phyloP scores from a whole-genome alignment of 2,797 vertebrate genomes.

The Carapus acus region DNA sequence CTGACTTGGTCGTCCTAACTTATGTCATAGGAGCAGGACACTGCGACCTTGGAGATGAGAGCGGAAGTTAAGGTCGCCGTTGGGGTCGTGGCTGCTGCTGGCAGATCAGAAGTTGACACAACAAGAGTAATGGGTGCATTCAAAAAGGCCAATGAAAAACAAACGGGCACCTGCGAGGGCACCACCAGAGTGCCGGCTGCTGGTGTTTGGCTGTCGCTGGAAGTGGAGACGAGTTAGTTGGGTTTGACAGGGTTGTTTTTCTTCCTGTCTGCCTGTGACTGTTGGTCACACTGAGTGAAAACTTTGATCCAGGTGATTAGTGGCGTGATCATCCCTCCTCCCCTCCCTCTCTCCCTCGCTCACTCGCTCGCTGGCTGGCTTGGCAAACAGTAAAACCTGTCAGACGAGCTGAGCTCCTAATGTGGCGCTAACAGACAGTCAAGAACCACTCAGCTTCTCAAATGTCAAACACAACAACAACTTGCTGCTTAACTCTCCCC shows the following conservation, averaged over 20 bases:
- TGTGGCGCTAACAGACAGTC: conserved; percentile 22
- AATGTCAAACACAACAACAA: conserved; percentile 24
- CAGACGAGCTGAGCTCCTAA: conserved; percentile 32
- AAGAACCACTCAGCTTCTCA: not conserved
- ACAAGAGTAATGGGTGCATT: conserved; percentile 36
- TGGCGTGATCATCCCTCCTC: conserved; percentile 43
- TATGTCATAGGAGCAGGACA: not conserved
- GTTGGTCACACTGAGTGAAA: conserved; percentile 20
- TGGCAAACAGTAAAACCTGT: conserved; percentile 63
- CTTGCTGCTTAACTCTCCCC: conserved; percentile 7
- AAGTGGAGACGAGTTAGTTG: conserved; percentile 30
- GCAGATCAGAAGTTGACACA: conserved; percentile 51
- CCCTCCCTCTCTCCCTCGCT: no score
- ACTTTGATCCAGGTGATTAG: conserved; percentile 46
- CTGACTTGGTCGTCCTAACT: not conserved
- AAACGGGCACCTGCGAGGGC: conserved; percentile 40
- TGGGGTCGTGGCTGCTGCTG: conserved; percentile 22
- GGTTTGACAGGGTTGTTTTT: conserved; percentile 36
- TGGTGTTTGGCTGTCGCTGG: conserved; percentile 6
- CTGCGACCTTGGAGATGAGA: not conserved
- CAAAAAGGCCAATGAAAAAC: conserved; percentile 37
- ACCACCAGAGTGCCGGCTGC: conserved; percentile 33
- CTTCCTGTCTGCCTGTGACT: conserved; percentile 9
- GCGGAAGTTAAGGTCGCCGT: not conserved
- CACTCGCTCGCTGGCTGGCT: no score